phyloP scores from a whole-genome alignment of 2,113 vertebrate species.

The Psittacula cyanocephala region DNA sequence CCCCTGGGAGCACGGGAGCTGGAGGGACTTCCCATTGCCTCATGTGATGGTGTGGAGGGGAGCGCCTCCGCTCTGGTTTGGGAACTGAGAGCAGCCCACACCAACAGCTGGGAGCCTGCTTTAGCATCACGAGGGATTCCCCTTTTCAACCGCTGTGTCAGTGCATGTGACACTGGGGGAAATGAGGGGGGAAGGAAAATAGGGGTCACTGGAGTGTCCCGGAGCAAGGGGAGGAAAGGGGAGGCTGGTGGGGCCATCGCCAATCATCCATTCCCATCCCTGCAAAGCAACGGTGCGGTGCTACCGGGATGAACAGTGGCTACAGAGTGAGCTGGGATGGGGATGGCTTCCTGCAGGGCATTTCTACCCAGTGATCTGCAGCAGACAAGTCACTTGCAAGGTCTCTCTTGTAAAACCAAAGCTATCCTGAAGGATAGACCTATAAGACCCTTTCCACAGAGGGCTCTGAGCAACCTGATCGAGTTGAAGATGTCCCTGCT shows the following conservation, averaged over 20 bases:
- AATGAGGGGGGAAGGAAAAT: not conserved
- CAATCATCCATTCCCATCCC: not conserved
- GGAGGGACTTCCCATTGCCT: slow-evolving; percentile 22
- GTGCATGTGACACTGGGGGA: not conserved
- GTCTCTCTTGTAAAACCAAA: not conserved
- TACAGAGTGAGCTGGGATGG: not conserved
- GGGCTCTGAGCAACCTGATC: not conserved
- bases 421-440: not conserved
- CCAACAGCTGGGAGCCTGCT: not conserved
- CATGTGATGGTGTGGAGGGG: not conserved
- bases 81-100: not conserved
- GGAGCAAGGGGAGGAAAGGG: not conserved
- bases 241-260: not conserved
- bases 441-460: not conserved
- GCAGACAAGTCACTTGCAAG: not conserved
- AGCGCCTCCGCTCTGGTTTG: not conserved
- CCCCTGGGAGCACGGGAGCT: not conserved
- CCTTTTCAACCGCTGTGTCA: not conserved
- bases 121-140: not conserved
- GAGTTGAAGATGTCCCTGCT: not conserved
- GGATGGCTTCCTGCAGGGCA: not conserved
- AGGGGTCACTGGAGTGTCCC: not conserved
- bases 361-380: not conserved
- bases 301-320: accelerated
- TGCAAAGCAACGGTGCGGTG: accelerated